phyloP scores from a whole-genome alignment of 2,888 invertebrate genomes.

The Melanostoma mellinum region DNA sequence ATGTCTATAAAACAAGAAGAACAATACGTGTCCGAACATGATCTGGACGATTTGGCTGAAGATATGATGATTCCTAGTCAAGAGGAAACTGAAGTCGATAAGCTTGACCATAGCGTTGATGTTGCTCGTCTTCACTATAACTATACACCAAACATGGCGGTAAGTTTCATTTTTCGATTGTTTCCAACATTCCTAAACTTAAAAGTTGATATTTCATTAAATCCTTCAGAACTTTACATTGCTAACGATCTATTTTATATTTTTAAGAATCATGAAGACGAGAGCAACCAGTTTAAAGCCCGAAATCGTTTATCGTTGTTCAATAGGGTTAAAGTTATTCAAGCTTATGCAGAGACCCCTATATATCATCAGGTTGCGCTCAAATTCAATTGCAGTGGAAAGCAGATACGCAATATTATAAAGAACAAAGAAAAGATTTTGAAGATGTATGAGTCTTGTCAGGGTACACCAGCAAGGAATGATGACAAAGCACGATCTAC shows the following conservation, averaged over 20 bases:
- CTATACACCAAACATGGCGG: too few species aligned
- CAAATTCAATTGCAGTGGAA: constrained; percentile 64
- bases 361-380: constrained; percentile 51
- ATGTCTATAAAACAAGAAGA: too few species aligned
- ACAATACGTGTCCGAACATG: too few species aligned
- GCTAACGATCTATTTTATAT: neutral
- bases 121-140: too few species aligned
- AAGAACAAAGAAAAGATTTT: constrained; percentile 75
- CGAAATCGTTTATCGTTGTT: constrained; percentile 56
- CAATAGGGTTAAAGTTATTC: constrained; percentile 46
- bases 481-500: constrained; percentile 72
- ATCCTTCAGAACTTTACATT: too few species aligned
- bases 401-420: constrained; percentile 61
- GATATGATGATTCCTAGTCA: too few species aligned
- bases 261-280: constrained; percentile 55
- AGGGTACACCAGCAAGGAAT: neutral
- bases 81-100: too few species aligned
- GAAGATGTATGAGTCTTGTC: constrained; percentile 56
- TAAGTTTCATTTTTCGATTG: too few species aligned
- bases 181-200: too few species aligned
- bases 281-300: constrained; percentile 51
- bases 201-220: too few species aligned
- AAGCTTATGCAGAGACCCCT: constrained; percentile 56
- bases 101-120: too few species aligned
- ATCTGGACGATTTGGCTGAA: too few species aligned